A percentile compares a stretch with the other conserved stretches of the same genome.
phyloP scores from a whole-genome alignment of 2,113 vertebrate species.

The Telmatochromis sp. region DNA sequence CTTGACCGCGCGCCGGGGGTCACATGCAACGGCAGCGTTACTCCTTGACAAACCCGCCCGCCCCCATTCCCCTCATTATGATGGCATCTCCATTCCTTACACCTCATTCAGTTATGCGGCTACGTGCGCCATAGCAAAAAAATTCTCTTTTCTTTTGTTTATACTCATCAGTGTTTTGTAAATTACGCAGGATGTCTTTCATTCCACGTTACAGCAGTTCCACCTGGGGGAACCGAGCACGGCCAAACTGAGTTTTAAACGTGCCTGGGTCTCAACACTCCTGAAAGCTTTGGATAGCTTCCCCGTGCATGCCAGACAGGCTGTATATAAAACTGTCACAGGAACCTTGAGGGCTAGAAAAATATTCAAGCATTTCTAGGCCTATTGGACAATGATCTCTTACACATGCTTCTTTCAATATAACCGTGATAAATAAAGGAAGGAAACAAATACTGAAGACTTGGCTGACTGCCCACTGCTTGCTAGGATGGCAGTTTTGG shows the following conservation, averaged over 20 bases:
- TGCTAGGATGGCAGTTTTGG: constrained; percentile 54
- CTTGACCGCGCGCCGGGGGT: not conserved
- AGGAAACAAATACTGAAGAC: constrained; percentile 56
- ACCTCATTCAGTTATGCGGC: constrained; percentile 16
- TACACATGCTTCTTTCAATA: constrained; percentile 58
- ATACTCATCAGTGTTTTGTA: not conserved
- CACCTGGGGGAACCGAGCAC: not conserved
- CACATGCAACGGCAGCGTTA: not conserved
- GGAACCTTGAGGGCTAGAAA: constrained; percentile 55
- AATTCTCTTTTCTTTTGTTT: not conserved
- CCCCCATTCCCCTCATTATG: constrained; percentile 10
- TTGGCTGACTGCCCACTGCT: constrained; percentile 44
- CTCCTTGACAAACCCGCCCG: not conserved
- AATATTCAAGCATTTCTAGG: constrained; percentile 57
- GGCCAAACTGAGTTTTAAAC: constrained; percentile 37
- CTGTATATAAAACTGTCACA: constrained; percentile 70
- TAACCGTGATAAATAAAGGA: constrained; percentile 65
- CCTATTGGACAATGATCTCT: constrained; percentile 56
- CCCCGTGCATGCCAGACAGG: constrained; percentile 52
- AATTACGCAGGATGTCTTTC: constrained; percentile 23
- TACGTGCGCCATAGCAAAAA: not conserved
- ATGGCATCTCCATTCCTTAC: constrained; percentile 7
- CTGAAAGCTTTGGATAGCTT: constrained; percentile 56
- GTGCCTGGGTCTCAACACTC: constrained; percentile 51
- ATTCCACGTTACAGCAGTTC: constrained; percentile 2